phyloP scores from a whole-genome alignment of 1,140 invertebrate genomes.

The Euura lappo region DNA sequence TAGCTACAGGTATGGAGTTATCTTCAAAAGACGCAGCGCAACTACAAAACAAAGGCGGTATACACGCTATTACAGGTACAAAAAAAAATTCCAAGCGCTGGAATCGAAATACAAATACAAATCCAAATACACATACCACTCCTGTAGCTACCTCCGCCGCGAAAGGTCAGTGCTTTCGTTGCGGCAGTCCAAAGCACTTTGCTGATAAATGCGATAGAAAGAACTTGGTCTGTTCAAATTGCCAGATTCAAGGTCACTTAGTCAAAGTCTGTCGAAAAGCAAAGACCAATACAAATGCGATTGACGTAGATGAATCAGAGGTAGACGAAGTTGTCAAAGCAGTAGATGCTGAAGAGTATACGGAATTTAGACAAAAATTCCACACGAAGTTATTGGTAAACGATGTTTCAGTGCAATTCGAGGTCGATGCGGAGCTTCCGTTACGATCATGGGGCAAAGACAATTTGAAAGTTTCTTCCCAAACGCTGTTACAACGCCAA shows the following conservation, averaged over 20 bases:
- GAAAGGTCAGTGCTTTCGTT: neutral
- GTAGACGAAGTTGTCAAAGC: neutral
- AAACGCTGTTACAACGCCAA: neutral
- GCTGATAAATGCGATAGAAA: slow-evolving; percentile 9
- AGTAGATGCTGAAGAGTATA: slow-evolving; percentile 1
- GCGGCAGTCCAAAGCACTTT: neutral
- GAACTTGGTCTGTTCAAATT: neutral
- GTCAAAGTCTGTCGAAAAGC: slow-evolving; percentile 14
- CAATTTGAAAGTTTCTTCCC: slow-evolving; percentile 10
- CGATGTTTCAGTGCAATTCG: slow-evolving; percentile 20
- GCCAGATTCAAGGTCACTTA: slow-evolving; percentile 12
- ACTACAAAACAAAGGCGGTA: slow-evolving; percentile 8
- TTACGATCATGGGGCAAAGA: slow-evolving; percentile 24
- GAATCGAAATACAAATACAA: neutral
- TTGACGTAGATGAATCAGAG: no score
- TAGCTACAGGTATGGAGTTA: slow-evolving; percentile 16
- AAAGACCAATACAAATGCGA: neutral
- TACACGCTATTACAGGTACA: neutral
- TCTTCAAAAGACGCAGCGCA: slow-evolving; percentile 12
- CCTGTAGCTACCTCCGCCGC: slow-evolving; percentile 1
- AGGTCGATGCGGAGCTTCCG: slow-evolving; percentile 27
- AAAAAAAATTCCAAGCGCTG: slow-evolving; percentile 10
- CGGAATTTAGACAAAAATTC: slow-evolving; percentile 17
- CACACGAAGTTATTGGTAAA: slow-evolving; percentile 17
- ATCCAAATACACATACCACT: neutral